Evolutionary conservation across 2,797 vertebrate species (phyloP).

Genomic region (Valencia hispanica): DNA sequence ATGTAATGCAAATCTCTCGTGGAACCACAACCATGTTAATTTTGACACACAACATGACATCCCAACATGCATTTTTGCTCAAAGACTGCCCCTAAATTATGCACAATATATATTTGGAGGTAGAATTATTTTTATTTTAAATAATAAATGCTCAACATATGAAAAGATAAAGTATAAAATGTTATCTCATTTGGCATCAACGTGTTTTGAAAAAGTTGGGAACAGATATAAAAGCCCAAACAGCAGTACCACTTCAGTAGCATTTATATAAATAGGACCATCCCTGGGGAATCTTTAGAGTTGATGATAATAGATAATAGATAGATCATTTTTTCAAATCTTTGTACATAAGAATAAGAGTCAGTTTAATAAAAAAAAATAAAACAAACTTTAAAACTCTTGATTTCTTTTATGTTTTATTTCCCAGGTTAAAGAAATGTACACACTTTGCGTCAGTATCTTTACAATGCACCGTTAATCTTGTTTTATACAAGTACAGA

Average conservation of each 20-base stretch:
- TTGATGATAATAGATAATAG: too few species aligned
- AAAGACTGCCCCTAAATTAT: not conserved
- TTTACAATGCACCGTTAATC: not conserved
- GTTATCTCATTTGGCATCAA: not conserved
- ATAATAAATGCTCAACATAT: not conserved
- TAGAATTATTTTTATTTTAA: not conserved
- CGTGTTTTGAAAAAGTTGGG: not conserved
- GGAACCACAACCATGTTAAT: not conserved
- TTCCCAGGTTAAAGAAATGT: too few species aligned
- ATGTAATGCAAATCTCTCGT: not conserved
- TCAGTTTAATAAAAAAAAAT: not conserved
- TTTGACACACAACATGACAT: not conserved
- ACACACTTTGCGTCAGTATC: not conserved
- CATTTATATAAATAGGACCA: not conserved
- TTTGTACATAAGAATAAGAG: not conserved
- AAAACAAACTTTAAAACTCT: too few species aligned
- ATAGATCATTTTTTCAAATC: slow-evolving; percentile 2
- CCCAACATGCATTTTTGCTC: not conserved
- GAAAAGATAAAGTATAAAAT: not conserved
- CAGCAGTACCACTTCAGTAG: not conserved
- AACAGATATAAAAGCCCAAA: not conserved
- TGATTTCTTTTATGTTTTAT: too few species aligned
- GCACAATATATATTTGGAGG: not conserved
- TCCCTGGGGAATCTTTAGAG: too few species aligned
- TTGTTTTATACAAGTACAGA: too few species aligned